These are phyloP conservation scores for Bibio marci DNA, from an alignment of 2,888 invertebrate species.

Conservation along the genomic window DNA sequence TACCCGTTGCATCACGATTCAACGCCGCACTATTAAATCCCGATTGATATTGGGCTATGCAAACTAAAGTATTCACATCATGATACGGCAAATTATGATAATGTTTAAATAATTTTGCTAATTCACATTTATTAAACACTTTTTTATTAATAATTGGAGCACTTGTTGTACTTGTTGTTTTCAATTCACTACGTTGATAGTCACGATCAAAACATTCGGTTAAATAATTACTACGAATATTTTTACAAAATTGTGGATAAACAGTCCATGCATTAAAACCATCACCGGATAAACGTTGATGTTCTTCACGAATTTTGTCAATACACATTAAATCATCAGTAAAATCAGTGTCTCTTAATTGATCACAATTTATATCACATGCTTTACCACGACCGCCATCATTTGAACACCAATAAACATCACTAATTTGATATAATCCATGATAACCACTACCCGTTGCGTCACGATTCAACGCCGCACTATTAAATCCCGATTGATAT, in stretches of 20 bases:
- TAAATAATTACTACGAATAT: conserved; percentile 17
- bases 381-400: conserved; percentile 34
- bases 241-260: conserved; percentile 19
- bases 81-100: conserved; percentile 33
- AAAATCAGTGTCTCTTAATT: conserved; percentile 48
- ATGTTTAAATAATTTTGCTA: conserved; percentile 40
- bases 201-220: conserved; percentile 17
- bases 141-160: conserved; percentile 22
- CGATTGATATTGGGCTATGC: conserved; percentile 54
- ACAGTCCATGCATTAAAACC: conserved; percentile 38
- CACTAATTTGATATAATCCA: conserved; percentile 54
- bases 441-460: conserved; percentile 45
- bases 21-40: conserved; percentile 44
- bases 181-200: neutral
- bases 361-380: conserved; percentile 40
- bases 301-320: conserved; percentile 41
- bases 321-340: conserved; percentile 51
- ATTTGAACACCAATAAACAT: conserved; percentile 46
- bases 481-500: conserved; percentile 52
- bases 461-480: conserved; percentile 36
- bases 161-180: neutral
- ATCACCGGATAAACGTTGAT: conserved; percentile 44
- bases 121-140: conserved; percentile 45
- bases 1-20: conserved; percentile 28
- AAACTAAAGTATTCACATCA: conserved; percentile 43